Evolutionary conservation across 2,797 vertebrate species (phyloP), one percentile per base, ranked within the genome.

Genomic region (Danio jaintianensis): DNA sequence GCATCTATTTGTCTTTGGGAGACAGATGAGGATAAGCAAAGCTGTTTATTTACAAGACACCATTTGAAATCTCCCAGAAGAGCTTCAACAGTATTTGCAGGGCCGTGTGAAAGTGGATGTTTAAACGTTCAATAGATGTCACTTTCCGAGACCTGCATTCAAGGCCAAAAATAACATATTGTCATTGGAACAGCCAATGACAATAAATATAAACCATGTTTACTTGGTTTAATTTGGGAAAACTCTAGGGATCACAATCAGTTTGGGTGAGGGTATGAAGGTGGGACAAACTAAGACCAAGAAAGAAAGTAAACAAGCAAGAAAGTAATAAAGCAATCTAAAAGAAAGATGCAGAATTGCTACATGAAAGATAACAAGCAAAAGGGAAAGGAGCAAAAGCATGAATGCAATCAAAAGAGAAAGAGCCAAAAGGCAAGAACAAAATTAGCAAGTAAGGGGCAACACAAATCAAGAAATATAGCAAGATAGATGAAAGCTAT

Each of bases 91-190:
- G 68, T 82, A 82, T 82, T 83, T 90, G 84, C 81, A 78, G 78
- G 89, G 82, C 84, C 87, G 73, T 92, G 90, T 89, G 90, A 93
- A 93, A 93, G 73, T 85, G 88, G 87, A 92, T 91, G 90, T 91
- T 89, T 90, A 89, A 92, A 87, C 55, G 70, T 85, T 85, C 18
- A 40, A 76, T 64, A 52, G 85, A 89, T 91, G 88, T 91, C 87
- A 87, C 89, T 86, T 29, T 91, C 85, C 85, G 83, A 83, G 86
- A 88, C 88, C 87, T 74, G 48, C 8, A 47, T 74, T n/a, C 22
- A 43, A 56, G 1, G 88, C 89, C 89, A 92, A 90, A 86, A 88
- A 90, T 75, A 92, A 93, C 88, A 91, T 55, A 80, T 50, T n/a
- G 59, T 29, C 77, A 84, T 84, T 83, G 76, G 90, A 87, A 89